These are phyloP conservation scores for Drosophila mulleri DNA, from an alignment of 2,888 invertebrate species.

Conservation along the genomic window DNA sequence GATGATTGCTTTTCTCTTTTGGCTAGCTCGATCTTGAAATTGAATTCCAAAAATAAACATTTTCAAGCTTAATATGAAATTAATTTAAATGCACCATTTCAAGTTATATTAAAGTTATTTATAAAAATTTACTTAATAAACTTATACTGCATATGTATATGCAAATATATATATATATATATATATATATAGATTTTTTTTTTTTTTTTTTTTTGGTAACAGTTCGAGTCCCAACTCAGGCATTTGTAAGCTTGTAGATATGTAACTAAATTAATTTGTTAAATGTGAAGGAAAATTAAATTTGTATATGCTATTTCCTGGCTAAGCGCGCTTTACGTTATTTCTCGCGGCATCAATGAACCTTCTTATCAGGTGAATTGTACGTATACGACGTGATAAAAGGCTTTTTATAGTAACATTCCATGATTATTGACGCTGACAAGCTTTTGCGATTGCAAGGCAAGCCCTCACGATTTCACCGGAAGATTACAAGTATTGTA, in stretches of 20 bases:
- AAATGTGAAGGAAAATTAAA: background rate
- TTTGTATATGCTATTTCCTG: background rate
- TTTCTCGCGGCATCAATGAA: conserved; percentile 44
- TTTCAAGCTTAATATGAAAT: background rate
- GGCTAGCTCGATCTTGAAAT: too few relatives aligned
- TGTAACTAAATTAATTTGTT: background rate
- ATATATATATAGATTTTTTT: too few relatives aligned
- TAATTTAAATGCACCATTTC: background rate
- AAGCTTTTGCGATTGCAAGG: conserved; percentile 22
- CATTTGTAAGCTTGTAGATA: background rate
- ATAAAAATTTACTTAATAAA: background rate
- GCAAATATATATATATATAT: too few relatives aligned
- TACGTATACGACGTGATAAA: conserved; percentile 22
- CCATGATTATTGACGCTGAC: conserved; percentile 10
- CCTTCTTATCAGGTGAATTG: conserved; percentile 36
- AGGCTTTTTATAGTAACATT: conserved; percentile 21
- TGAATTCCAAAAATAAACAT: background rate
- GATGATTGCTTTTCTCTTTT: too few relatives aligned
- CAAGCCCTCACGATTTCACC: conserved; percentile 21
- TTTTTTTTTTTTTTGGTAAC: too few relatives aligned
- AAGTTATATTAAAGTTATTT: background rate
- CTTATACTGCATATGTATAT: background rate
- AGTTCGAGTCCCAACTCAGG: background rate
- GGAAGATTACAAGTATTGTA: conserved; percentile 20
- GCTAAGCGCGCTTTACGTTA: background rate